Base-by-base conservation (phyloP, 2,113 vertebrate genomes). In the Alethe castanea region DNA sequence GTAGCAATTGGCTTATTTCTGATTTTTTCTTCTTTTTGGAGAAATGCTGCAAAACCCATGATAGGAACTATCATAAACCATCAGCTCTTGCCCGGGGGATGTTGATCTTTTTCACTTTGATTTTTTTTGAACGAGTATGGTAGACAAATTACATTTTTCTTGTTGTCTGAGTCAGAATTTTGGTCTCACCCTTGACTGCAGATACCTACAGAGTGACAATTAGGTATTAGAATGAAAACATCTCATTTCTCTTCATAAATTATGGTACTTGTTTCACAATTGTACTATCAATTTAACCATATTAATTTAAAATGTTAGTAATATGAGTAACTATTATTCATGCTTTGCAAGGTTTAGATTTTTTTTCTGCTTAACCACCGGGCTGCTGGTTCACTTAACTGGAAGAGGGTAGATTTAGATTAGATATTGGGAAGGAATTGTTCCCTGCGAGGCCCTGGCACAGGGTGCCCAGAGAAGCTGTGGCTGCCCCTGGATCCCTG, bases 121-220 rank as follows among this genome's bases (percentile, higher is more conserved):
- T 40, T 74, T 85, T 89, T 88, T 82, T 89, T 88, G 77, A 62
- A 44, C 4, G 7, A 80, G 5, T 7, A 12, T 42, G 48, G 67
- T 35, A 81, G n/a, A 67, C 28, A 91, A 87, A 93, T 56, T 53
- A 10, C 13, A 44, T 60, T 76, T 79, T 94, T 94, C 60, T 60
- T 62, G 10, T 36, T 90, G 67, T 10, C 42, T 59, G 50, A 71
- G 11, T 72, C 16, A 29, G 20, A 8, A 5, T 64, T 74, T 61
- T 23, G 14, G 5, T 79, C 61, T 90, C 44, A 42, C 50, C n/a
- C 69, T n/a, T 19, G 31, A 26, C 24, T 60, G n/a, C 19, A 6
- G 5, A 36, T 67, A 47, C 31, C 50, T 67, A 33, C 20, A 31
- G 36, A 61, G 22, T 54, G 73, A 38, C 38, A 28, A 4, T 57